A percentile compares a stretch with the other conserved stretches of the same genome.
These are phyloP conservation scores for Pissodes strobi DNA, from an alignment of 1,140 invertebrate species.

Conservation along the genomic window DNA sequence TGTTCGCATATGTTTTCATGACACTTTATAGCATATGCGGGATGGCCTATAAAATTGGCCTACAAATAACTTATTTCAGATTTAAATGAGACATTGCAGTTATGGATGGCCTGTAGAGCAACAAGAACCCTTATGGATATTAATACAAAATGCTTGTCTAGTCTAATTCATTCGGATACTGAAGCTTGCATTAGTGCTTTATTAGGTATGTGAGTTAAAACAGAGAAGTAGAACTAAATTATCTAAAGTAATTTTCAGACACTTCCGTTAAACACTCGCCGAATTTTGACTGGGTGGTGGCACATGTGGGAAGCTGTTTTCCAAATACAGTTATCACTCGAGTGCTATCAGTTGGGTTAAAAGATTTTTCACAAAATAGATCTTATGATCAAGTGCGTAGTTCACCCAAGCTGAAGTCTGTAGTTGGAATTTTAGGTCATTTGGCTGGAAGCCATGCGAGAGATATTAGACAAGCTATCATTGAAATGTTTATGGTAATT, in stretches of 20 bases:
- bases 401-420: constrained; percentile 73
- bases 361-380: constrained; percentile 69
- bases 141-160: constrained; percentile 77
- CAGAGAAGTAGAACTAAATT: too few relatives aligned
- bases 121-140: constrained; percentile 78
- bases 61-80: constrained; percentile 58
- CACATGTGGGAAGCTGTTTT: constrained; percentile 86
- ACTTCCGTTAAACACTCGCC: constrained; percentile 79
- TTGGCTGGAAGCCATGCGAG: constrained; percentile 75
- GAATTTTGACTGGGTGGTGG: constrained; percentile 91
- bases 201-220: too few relatives aligned
- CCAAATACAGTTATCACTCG: constrained; percentile 81
- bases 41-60: too few relatives aligned
- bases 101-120: constrained; percentile 81
- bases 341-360: constrained; percentile 79
- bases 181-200: constrained; percentile 80
- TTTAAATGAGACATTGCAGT: constrained; percentile 73
- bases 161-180: constrained; percentile 69
- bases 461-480: constrained; percentile 73
- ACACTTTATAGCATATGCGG: too few relatives aligned
- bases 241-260: constrained; percentile 59
- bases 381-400: constrained; percentile 54
- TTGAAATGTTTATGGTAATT: constrained; percentile 72
- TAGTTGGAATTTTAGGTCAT: constrained; percentile 82
- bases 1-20: too few relatives aligned